Base-by-base conservation (phyloP, 2,113 vertebrate genomes). In the Oxyruncus cristatus region DNA sequence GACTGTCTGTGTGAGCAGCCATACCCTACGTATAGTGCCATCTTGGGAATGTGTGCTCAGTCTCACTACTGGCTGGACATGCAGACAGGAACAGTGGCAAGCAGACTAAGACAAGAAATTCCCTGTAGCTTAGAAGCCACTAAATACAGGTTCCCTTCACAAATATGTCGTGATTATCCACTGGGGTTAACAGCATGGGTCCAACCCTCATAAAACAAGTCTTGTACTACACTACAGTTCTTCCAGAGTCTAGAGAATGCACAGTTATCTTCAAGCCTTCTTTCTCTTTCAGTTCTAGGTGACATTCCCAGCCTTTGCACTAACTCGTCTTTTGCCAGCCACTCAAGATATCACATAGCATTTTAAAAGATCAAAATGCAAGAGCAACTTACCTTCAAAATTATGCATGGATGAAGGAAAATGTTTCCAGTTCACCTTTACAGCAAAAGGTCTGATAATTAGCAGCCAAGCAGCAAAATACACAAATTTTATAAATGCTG, bases 1-100 rank as follows among this genome's bases (percentile, higher is more conserved):
- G 32, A 53, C 23, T 15, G n/a, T n/a, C 68, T 37, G 8, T 44
- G 42, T 41, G 47, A 72, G 13, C 71, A 88, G 52, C 12, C 37
- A 44, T 19, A 75, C 28, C 62, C 37, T 21, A 52, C 1, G 6
- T 4, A 13, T 5, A n/a, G 8, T 44, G 24, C 24, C 42, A 63
- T 5, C 35, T 26, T 27, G 19, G 37, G 37, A 71, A 72, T 0
- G 10, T 2, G 3, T 49, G 30, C 56, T 58, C 11, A 27, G 42
- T 59, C 37, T 27, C 1, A 0, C 52, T 30, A 5, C 28, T 41
- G 1, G 3, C 76, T 75, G 32, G 42, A 58, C 1, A 0, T 8
- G 11, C 52, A 71, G 66, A 66, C 33, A 50, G 44, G 8, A 77
- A 47, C 35, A 58, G 20, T 5, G 26, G 30, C 70, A 80, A 67